These are phyloP conservation scores for Rhizoglyphus robini DNA, from an alignment of 1,140 invertebrate genomes.

Conservation along the genomic window DNA sequence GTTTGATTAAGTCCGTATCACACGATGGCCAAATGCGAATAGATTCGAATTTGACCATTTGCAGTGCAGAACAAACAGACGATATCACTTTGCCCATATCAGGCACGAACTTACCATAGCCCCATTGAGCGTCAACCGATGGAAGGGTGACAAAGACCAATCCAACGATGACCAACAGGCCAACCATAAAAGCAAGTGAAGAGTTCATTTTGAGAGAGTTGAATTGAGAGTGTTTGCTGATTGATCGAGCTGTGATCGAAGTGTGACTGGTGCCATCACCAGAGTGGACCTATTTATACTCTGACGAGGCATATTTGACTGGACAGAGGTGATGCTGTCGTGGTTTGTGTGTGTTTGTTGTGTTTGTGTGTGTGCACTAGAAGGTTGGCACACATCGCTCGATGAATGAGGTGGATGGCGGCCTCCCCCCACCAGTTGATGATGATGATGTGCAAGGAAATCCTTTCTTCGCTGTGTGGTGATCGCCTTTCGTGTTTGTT, in stretches of 20 bases:
- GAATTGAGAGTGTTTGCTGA: not conserved
- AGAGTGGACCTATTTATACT: not conserved
- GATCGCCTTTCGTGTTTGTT: too few relatives aligned
- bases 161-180: not conserved
- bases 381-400: too few relatives aligned
- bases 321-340: too few relatives aligned
- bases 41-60: not conserved
- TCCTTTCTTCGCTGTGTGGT: too few relatives aligned
- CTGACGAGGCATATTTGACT: not conserved
- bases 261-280: too few relatives aligned
- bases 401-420: too few relatives aligned
- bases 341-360: not conserved
- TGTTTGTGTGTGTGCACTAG: not conserved
- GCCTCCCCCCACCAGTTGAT: too few relatives aligned
- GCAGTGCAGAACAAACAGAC: not conserved
- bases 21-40: too few relatives aligned
- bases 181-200: not conserved
- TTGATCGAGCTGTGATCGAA: not conserved
- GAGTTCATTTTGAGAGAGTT: not conserved
- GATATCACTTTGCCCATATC: too few relatives aligned
- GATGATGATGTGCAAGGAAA: too few relatives aligned
- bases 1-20: too few relatives aligned
- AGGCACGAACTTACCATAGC: constrained; percentile 4
- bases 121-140: not conserved
- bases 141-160: not conserved